A percentile compares a stretch with the other conserved stretches of the same genome.
Evolutionary conservation across 2,113 vertebrate species (phyloP).

Genomic region (Corynorhinus townsendii): DNA sequence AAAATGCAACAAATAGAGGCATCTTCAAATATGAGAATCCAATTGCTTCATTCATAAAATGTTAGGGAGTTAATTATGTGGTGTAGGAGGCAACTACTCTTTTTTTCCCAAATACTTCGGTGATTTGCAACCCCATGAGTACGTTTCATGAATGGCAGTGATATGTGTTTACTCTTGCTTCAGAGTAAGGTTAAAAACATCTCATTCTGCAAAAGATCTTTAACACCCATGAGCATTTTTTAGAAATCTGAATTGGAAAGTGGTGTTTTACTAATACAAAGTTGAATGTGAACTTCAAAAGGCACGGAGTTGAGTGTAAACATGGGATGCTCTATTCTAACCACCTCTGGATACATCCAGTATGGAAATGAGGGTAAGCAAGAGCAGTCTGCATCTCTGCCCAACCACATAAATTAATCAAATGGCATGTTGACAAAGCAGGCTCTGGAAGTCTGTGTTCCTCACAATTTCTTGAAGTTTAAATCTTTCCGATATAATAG

Average conservation of each 20-base stretch:
- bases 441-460: not conserved
- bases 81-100: not conserved
- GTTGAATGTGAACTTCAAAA: slow-evolving; percentile 60
- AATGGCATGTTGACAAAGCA: not conserved
- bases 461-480: slow-evolving; percentile 47
- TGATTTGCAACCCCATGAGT: not conserved
- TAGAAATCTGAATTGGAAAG: slow-evolving; percentile 35
- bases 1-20: slow-evolving; percentile 30
- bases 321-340: not conserved
- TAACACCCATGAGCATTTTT: slow-evolving; percentile 15
- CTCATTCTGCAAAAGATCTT: slow-evolving; percentile 4
- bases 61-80: slow-evolving; percentile 43
- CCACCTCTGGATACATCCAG: not conserved
- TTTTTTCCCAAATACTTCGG: not conserved
- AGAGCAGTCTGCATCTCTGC: not conserved
- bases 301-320: not conserved
- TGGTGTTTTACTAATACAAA: slow-evolving; percentile 27
- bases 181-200: not conserved
- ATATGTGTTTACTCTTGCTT: not conserved
- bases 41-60: slow-evolving; percentile 9
- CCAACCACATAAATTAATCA: slow-evolving; percentile 46
- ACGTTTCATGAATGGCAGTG: slow-evolving; percentile 2
- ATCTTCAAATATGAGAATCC: slow-evolving; percentile 15
- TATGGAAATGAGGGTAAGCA: not conserved
- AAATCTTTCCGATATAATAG: slow-evolving; percentile 60